These are phyloP conservation scores for Pseudeuparius sepicola DNA, from an alignment of 2,888 invertebrate genomes.

Conservation along the genomic window DNA sequence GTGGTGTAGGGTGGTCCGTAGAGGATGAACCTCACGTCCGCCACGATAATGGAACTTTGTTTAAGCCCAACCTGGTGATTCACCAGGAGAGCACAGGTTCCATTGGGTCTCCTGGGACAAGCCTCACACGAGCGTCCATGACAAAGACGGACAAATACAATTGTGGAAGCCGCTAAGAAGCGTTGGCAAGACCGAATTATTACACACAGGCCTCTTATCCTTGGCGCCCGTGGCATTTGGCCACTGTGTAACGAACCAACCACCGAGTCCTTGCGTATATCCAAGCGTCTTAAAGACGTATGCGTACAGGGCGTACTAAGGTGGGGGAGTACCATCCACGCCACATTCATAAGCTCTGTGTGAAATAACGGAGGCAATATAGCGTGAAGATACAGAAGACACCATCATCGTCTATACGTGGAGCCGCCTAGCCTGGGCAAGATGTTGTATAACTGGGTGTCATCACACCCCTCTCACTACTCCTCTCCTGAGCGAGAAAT, in stretches of 20 bases:
- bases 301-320: constrained; percentile 18
- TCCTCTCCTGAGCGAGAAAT: too few species aligned
- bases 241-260: constrained; percentile 16
- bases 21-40: constrained; percentile 17
- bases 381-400: too few species aligned
- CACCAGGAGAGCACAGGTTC: constrained; percentile 14
- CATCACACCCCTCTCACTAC: too few species aligned
- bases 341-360: constrained; percentile 12
- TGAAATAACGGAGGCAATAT: too few species aligned
- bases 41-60: constrained; percentile 14
- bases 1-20: constrained; percentile 4
- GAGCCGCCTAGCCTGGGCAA: too few species aligned
- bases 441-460: too few species aligned
- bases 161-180: constrained; percentile 18
- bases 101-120: constrained; percentile 3
- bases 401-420: too few species aligned
- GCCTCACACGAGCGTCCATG: not conserved
- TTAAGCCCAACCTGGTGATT: constrained; percentile 23
- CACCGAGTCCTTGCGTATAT: constrained; percentile 9
- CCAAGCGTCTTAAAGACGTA: constrained; percentile 10
- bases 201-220: constrained; percentile 18
- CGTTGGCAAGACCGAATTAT: constrained; percentile 17
- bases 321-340: constrained; percentile 19
- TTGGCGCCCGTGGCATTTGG: constrained; percentile 26
- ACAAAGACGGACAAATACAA: constrained; percentile 20